These are phyloP conservation scores for Cydia splendana DNA, from an alignment of 1,140 invertebrate genomes.

Conservation along the genomic window DNA sequence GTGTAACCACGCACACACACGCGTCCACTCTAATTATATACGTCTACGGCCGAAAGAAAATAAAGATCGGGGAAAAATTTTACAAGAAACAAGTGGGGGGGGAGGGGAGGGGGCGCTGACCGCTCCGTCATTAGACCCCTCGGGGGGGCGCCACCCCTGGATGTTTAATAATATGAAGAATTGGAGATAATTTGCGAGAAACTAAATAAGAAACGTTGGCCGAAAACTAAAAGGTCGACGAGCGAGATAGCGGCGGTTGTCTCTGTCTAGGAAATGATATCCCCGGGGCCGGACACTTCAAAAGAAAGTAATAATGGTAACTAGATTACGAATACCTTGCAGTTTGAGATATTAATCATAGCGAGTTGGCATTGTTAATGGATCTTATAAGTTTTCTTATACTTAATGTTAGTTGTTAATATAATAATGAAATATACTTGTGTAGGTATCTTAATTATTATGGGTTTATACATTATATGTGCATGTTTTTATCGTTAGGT, in stretches of 20 bases:
- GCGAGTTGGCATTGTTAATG: neutral
- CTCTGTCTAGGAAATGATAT: slow-evolving; percentile 34
- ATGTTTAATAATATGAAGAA: slow-evolving; percentile 80
- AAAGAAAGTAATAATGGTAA: slow-evolving; percentile 26
- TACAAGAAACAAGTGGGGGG: slow-evolving; percentile 75
- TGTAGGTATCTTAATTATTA: too few species aligned
- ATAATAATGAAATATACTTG: too few species aligned
- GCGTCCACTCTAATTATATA: slow-evolving; percentile 75
- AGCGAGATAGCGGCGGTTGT: slow-evolving; percentile 42
- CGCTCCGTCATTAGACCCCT: slow-evolving; percentile 71
- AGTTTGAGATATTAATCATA: slow-evolving; percentile 13
- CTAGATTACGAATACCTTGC: slow-evolving; percentile 16
- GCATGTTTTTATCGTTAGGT: too few species aligned
- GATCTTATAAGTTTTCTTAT: neutral
- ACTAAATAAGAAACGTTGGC: slow-evolving; percentile 78
- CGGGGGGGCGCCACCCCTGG: slow-evolving; percentile 60
- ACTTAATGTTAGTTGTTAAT: neutral
- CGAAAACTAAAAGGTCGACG: slow-evolving; percentile 75
- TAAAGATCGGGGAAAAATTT: slow-evolving; percentile 79
- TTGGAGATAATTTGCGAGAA: slow-evolving; percentile 80
- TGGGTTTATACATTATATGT: too few species aligned
- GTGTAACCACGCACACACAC: slow-evolving; percentile 35
- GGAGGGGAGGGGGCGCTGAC: slow-evolving; percentile 68
- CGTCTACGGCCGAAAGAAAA: slow-evolving; percentile 70
- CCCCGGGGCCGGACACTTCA: slow-evolving; percentile 26